Evolutionary conservation across 2,113 vertebrate genomes (phyloP).

Genomic region (Chionomys nivalis): DNA sequence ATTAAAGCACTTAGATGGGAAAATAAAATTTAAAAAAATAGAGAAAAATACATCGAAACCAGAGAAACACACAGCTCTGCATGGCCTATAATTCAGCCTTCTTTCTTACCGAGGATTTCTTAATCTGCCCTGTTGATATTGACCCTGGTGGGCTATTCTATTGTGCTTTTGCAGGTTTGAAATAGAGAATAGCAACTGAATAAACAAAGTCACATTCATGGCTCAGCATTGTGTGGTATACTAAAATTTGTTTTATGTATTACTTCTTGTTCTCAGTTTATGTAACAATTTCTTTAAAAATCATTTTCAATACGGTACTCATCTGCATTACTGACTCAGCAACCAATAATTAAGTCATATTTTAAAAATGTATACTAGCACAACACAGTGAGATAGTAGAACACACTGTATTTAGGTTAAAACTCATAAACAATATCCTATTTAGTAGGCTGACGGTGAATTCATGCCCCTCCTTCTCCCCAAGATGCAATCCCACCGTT

Average conservation of each 20-base stretch:
- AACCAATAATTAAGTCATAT: conserved; percentile 29
- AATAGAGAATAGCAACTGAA: background rate
- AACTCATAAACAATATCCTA: background rate
- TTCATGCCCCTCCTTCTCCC: background rate
- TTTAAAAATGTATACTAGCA: background rate
- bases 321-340: background rate
- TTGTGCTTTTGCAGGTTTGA: background rate
- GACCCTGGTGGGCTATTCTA: background rate
- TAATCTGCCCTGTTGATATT: background rate
- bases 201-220: background rate
- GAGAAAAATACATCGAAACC: background rate
- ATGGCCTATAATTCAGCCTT: background rate
- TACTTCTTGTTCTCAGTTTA: background rate
- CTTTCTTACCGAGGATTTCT: background rate
- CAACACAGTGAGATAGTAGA: background rate
- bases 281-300: conserved; percentile 24
- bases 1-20: background rate
- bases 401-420: background rate
- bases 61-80: background rate
- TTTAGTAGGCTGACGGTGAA: background rate
- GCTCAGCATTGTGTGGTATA: background rate
- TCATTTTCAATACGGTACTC: background rate
- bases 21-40: background rate
- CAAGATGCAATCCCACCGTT: background rate
- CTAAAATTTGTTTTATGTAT: background rate